Conservation (phyloP, 2,113 vertebrate species). For the Leucoraja erinaceus region DNA sequence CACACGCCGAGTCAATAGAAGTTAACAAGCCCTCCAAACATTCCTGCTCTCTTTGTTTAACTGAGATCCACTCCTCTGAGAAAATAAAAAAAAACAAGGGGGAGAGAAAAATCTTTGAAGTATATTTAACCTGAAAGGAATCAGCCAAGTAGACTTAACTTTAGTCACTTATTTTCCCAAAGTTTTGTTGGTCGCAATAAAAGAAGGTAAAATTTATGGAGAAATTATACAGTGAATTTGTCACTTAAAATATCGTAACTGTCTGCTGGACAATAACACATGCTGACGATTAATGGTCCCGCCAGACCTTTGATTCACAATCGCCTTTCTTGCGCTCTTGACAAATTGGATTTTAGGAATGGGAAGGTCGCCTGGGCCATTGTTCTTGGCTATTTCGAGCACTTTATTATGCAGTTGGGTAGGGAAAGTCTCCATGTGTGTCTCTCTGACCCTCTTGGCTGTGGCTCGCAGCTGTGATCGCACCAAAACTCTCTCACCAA, state of each 20-base stretch:
- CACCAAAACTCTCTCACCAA: constrained; percentile 87
- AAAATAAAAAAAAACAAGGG: constrained; percentile 66
- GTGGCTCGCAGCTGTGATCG: constrained; percentile 81
- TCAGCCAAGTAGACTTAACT: constrained; percentile 98
- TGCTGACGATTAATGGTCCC: constrained; percentile 99
- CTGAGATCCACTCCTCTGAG: constrained; percentile 61
- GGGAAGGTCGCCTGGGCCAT: constrained; percentile 98
- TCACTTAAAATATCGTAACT: constrained; percentile 99
- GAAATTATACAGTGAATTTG: constrained; percentile 99
- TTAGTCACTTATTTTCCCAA: constrained; percentile 92
- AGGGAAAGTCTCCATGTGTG: constrained; percentile 94
- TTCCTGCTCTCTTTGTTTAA: constrained; percentile 89
- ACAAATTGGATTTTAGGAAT: constrained; percentile 99
- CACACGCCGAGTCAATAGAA: constrained; percentile 99
- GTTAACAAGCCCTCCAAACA: constrained; percentile 99
- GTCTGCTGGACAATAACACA: constrained; percentile 96
- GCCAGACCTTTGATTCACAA: constrained; percentile 96
- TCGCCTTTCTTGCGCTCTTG: constrained; percentile 98
- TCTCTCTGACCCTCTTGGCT: constrained; percentile 69
- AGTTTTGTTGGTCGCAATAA: constrained; percentile 88
- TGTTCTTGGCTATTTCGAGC: constrained; percentile 91
- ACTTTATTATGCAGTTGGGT: constrained; percentile 88
- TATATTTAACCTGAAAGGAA: constrained; percentile 83
- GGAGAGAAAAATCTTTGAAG: constrained; percentile 94
- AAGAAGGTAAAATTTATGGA: constrained; percentile 97